A percentile compares a stretch with the other conserved stretches of the same genome.
Conservation (phyloP, 2,113 vertebrate genomes). For the Podarcis muralis region DNA sequence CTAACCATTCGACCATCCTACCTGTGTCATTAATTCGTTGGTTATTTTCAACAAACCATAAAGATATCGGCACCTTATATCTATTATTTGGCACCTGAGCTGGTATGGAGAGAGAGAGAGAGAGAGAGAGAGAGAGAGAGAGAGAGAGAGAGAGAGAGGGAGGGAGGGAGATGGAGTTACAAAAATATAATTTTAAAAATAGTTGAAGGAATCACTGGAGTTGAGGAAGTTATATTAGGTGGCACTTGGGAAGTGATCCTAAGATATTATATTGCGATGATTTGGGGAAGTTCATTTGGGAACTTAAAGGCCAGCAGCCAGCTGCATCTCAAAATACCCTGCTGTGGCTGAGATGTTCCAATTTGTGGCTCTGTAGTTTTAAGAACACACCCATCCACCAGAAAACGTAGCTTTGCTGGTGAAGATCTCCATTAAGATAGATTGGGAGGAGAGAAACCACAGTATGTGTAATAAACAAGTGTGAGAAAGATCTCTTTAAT, state of each 20-base stretch:
- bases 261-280: neutral
- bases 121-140: neutral
- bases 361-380: neutral
- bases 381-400: neutral
- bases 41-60: constrained; percentile 69
- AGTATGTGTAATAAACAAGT: neutral
- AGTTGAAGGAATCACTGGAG: neutral
- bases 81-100: constrained; percentile 65
- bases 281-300: neutral
- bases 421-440: neutral
- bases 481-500: neutral
- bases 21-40: constrained; percentile 61
- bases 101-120: constrained; percentile 32
- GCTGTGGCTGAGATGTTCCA: neutral
- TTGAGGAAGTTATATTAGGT: neutral
- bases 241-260: neutral
- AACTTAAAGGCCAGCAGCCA: neutral
- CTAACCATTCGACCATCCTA: constrained; percentile 53
- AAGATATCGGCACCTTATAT: constrained; percentile 63
- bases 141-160: neutral
- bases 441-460: neutral
- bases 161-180: neutral
- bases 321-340: neutral
- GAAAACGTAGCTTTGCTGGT: neutral
- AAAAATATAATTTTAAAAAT: neutral